These are phyloP conservation scores for Thymelicus acteon DNA, from an alignment of 2,888 invertebrate species.

Conservation along the genomic window DNA sequence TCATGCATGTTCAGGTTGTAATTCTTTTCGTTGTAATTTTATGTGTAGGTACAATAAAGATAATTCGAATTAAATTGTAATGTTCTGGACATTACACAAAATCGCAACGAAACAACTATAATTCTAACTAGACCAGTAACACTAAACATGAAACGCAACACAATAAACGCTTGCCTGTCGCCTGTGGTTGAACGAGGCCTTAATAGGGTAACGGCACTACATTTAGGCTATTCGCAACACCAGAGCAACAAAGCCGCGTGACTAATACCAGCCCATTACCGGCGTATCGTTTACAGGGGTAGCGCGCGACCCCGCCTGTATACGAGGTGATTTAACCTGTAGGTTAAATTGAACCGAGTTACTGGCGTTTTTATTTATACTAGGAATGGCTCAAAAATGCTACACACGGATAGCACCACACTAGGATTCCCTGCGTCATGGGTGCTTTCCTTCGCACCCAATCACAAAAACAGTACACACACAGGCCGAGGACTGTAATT, in stretches of 20 bases:
- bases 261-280: slow-evolving; percentile 54
- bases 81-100: no score
- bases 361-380: not conserved
- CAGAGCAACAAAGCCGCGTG: slow-evolving; percentile 51
- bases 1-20: no score
- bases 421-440: no score
- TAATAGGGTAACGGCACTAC: slow-evolving; percentile 28
- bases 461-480: no score
- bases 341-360: slow-evolving; percentile 27
- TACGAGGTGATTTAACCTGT: slow-evolving; percentile 31
- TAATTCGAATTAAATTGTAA: no score
- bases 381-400: no score
- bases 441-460: no score
- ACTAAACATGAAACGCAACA: no score
- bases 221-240: slow-evolving; percentile 38
- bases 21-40: no score
- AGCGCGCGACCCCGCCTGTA: slow-evolving; percentile 44
- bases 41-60: no score
- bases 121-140: not conserved
- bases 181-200: slow-evolving; percentile 21
- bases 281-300: slow-evolving; percentile 53
- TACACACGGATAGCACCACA: no score
- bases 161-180: not conserved
- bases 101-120: not conserved
- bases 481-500: no score